A percentile compares a stretch with the other conserved stretches of the same genome.
phyloP scores from a whole-genome alignment of 2,888 invertebrate species.

The Sarcophaga caerulescens region DNA sequence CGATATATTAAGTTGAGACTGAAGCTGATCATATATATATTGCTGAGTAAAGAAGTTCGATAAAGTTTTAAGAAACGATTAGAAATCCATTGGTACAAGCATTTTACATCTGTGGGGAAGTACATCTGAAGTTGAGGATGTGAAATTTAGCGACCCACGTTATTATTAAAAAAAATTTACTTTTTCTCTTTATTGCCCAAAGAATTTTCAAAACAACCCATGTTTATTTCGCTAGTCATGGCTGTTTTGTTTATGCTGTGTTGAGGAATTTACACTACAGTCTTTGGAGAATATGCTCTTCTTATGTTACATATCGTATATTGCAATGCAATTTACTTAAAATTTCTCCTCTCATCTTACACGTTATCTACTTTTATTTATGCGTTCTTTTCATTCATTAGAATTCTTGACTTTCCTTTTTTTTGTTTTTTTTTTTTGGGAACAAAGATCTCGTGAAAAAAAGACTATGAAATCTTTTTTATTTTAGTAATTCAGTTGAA shows the following conservation, averaged over 20 bases:
- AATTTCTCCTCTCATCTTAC: not conserved
- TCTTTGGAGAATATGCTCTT: constrained; percentile 32
- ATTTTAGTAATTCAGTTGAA: constrained; percentile 31
- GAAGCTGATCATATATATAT: no score
- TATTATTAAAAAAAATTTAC: not conserved
- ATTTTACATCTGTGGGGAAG: no score
- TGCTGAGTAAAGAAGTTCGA: no score
- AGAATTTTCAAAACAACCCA: not conserved
- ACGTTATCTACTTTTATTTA: not conserved
- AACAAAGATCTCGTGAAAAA: not conserved
- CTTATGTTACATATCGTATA: constrained; percentile 19
- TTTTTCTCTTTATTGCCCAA: not conserved
- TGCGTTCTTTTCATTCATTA: constrained; percentile 15
- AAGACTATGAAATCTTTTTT: not conserved
- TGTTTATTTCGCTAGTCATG: not conserved
- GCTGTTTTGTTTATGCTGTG: not conserved
- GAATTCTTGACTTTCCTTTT: not conserved
- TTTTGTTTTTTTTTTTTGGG: not conserved
- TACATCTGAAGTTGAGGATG: no score
- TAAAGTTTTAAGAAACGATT: no score
- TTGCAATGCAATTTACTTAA: constrained; percentile 50
- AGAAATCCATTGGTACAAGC: no score
- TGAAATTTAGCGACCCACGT: not conserved
- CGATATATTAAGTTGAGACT: no score
- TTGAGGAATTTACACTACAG: constrained; percentile 42